Evolutionary conservation across 2,797 vertebrate species (phyloP).

Genomic region (Morus bassanus): DNA sequence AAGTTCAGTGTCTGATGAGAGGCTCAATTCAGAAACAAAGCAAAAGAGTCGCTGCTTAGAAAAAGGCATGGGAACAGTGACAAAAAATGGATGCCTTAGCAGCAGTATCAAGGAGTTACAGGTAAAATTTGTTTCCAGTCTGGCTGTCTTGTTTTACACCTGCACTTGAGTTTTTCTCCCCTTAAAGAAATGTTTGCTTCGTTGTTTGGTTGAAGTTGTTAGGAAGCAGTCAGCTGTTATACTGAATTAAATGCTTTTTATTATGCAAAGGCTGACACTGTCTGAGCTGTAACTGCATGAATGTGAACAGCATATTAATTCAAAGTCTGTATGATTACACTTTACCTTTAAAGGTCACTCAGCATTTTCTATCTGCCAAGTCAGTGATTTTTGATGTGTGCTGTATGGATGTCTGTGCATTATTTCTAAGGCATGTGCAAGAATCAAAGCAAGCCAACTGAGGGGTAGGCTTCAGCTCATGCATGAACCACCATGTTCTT

Average conservation of each 20-base stretch:
- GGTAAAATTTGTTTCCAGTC: background rate
- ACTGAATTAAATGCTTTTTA: constrained; percentile 1
- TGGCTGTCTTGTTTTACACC: background rate
- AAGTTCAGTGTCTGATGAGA: constrained; percentile 14
- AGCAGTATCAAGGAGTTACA: background rate
- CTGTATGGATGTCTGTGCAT: background rate
- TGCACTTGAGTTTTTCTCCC: background rate
- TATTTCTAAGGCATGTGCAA: background rate
- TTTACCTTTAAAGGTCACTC: constrained; percentile 34
- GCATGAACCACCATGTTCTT: background rate
- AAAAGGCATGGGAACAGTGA: background rate
- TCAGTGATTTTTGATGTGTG: background rate
- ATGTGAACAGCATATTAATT: constrained; percentile 31
- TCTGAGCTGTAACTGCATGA: background rate
- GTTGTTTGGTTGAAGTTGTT: background rate
- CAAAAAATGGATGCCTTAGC: background rate
- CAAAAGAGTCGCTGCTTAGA: background rate
- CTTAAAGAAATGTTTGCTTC: background rate
- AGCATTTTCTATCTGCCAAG: background rate
- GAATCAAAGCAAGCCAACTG: background rate
- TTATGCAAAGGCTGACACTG: constrained; percentile 10
- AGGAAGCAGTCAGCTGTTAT: background rate
- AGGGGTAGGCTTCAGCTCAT: background rate
- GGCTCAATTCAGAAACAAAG: background rate
- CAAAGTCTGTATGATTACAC: background rate